Evolutionary conservation across 2,113 vertebrate genomes (phyloP).

Genomic region (Fregetta grallaria): DNA sequence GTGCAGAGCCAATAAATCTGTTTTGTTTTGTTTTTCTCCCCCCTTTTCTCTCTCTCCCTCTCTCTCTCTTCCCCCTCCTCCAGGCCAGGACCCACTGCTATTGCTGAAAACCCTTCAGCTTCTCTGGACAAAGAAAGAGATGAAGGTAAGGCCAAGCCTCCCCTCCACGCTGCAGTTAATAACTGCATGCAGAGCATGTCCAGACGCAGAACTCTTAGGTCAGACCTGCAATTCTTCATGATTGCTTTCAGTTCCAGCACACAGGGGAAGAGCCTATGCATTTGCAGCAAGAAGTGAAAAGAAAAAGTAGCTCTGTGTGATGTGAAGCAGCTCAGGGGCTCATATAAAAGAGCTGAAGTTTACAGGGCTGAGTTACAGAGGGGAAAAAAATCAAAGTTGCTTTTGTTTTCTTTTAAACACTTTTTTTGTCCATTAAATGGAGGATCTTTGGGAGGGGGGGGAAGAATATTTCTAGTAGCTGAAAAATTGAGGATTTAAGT

Average conservation of each 20-base stretch:
- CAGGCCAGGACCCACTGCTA: conserved; percentile 37
- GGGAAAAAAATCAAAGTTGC: neutral
- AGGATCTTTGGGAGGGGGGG: neutral
- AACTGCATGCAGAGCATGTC: conserved; percentile 13
- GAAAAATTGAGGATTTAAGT: neutral
- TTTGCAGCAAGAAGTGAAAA: conserved; percentile 12
- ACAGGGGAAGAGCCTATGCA: neutral
- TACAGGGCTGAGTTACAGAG: conserved; percentile 6
- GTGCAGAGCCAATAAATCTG: conserved; percentile 60
- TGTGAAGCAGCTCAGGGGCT: neutral
- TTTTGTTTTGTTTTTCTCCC: neutral
- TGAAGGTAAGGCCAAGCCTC: conserved; percentile 63
- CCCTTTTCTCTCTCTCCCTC: neutral
- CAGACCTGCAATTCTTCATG: neutral
- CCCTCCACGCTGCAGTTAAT: neutral
- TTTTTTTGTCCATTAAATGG: neutral
- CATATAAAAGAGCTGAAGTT: neutral
- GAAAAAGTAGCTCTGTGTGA: conserved; percentile 32
- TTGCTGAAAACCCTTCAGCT: conserved; percentile 49
- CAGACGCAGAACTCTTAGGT: neutral
- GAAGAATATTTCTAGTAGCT: neutral
- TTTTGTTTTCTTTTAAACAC: conserved; percentile 32
- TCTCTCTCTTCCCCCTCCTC: neutral
- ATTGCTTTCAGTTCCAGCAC: neutral
- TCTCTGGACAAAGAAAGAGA: conserved; percentile 55